A percentile compares a stretch with the other conserved stretches of the same genome.
phyloP scores from a whole-genome alignment of 2,797 vertebrate genomes.

The Chrysolophus pictus region DNA sequence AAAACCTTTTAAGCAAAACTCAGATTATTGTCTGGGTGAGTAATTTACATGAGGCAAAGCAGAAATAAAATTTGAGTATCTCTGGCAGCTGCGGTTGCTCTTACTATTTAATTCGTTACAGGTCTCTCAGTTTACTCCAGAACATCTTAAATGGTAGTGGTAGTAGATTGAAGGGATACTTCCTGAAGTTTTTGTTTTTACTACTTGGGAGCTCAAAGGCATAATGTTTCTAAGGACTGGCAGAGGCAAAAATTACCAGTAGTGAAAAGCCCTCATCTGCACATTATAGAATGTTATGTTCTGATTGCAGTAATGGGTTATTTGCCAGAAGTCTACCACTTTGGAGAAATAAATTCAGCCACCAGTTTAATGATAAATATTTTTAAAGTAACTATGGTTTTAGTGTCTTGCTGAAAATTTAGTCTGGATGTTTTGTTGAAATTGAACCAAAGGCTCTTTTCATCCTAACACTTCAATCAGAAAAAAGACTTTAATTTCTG shows the following conservation, averaged over 20 bases:
- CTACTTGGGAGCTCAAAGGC: neutral
- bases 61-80: neutral
- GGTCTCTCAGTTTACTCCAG: neutral
- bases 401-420: neutral
- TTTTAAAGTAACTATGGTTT: neutral
- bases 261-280: neutral
- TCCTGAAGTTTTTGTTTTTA: slow-evolving; percentile 32
- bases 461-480: neutral
- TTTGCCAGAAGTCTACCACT: neutral
- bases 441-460: neutral
- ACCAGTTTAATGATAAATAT: neutral
- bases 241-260: neutral
- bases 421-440: neutral
- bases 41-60: neutral
- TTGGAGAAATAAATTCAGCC: neutral
- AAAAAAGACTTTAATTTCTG: neutral
- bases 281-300: neutral
- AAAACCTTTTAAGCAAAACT: neutral
- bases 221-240: neutral
- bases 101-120: neutral
- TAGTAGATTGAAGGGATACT: slow-evolving; percentile 21
- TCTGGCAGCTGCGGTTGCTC: neutral
- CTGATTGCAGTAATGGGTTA: neutral
- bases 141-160: slow-evolving; percentile 1
- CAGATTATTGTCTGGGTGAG: neutral